A percentile compares a stretch with the other conserved stretches of the same genome.
phyloP scores from a whole-genome alignment of 2,113 vertebrate species.

The Tautogolabrus adspersus region DNA sequence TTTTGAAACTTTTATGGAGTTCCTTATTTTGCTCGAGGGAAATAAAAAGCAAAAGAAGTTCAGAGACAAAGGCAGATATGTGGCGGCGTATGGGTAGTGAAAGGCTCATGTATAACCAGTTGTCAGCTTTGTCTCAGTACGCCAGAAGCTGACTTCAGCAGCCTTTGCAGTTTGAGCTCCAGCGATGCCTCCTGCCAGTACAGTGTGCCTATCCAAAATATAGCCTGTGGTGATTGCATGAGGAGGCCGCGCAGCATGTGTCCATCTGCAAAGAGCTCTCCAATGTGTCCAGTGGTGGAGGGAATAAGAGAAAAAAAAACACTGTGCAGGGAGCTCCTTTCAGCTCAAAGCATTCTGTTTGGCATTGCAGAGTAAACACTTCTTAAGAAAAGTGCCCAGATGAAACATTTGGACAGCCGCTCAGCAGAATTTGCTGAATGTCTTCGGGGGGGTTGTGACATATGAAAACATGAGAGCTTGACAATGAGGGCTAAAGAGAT shows the following conservation, averaged over 20 bases:
- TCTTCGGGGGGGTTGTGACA: slow-evolving; percentile 3
- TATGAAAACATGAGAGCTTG: slow-evolving; percentile 2
- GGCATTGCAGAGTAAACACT: slow-evolving; percentile 10
- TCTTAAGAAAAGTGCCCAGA: slow-evolving; percentile 18
- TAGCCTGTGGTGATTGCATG: slow-evolving; percentile 51
- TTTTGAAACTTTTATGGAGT: neutral
- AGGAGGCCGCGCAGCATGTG: slow-evolving; percentile 45
- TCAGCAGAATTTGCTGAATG: slow-evolving; percentile 14
- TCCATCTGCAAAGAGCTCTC: slow-evolving; percentile 59
- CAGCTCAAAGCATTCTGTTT: slow-evolving; percentile 13
- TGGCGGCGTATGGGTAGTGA: slow-evolving; percentile 8
- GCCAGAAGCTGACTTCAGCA: slow-evolving; percentile 62
- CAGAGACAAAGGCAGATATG: slow-evolving; percentile 26
- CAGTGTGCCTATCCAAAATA: slow-evolving; percentile 36
- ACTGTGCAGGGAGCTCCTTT: slow-evolving; percentile 1
- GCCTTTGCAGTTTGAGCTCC: slow-evolving; percentile 48
- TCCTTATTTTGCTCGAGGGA: neutral
- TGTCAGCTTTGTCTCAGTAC: slow-evolving; percentile 55
- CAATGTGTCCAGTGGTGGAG: slow-evolving; percentile 41
- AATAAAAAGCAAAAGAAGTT: neutral
- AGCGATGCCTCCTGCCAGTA: slow-evolving; percentile 41
- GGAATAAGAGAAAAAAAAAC: neutral
- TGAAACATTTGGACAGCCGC: slow-evolving; percentile 26
- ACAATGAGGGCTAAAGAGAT: slow-evolving; percentile 4
- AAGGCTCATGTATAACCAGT: slow-evolving; percentile 31